Conservation (phyloP, 1,140 invertebrate genomes). For the Diachasma alloeum region DNA sequence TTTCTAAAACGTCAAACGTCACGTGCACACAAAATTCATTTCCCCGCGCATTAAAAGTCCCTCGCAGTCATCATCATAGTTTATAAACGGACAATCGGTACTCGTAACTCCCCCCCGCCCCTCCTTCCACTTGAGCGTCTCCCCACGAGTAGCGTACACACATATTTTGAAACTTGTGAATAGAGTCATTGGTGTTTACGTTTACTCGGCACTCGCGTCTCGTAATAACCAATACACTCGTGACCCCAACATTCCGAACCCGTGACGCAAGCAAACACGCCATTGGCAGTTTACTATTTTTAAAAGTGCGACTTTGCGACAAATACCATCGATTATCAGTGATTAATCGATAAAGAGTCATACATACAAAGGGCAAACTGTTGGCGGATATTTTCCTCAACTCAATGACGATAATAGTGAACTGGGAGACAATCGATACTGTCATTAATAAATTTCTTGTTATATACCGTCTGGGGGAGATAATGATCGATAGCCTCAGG, state of each 20-base stretch:
- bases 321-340: conserved; percentile 17
- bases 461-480: neutral
- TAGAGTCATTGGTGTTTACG: conserved; percentile 9
- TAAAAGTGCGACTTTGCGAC: conserved; percentile 9
- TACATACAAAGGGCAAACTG: neutral
- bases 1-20: neutral
- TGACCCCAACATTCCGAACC: conserved; percentile 21
- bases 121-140: neutral
- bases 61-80: neutral
- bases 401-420: neutral
- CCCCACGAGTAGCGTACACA: neutral
- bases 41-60: neutral
- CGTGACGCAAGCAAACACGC: conserved; percentile 13
- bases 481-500: neutral
- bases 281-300: neutral
- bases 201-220: conserved; percentile 6
- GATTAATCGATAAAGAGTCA: neutral
- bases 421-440: neutral
- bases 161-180: neutral
- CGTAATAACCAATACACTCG: conserved; percentile 7
- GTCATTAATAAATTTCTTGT: neutral
- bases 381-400: neutral
- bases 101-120: neutral
- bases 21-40: neutral
- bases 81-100: neutral